phyloP scores from a whole-genome alignment of 2,113 vertebrate species.

The Ptilonorhynchus violaceus region DNA sequence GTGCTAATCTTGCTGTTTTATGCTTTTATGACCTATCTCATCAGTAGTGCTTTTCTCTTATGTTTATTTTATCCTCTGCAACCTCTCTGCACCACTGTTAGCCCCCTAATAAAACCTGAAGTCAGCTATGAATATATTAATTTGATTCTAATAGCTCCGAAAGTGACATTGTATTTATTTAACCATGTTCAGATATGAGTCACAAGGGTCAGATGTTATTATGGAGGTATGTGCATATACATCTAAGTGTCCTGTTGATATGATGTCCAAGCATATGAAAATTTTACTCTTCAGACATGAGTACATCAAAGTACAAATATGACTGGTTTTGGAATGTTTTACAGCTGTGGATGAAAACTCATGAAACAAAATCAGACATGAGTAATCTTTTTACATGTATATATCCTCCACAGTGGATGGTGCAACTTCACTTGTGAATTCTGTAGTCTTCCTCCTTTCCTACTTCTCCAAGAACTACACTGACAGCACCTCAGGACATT shows the following conservation, averaged over 20 bases:
- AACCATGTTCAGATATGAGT: not conserved
- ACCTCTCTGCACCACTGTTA: not conserved
- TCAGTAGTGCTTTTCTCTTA: not conserved
- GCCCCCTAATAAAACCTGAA: not conserved
- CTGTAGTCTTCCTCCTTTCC: not conserved
- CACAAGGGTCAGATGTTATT: not conserved
- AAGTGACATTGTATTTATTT: not conserved
- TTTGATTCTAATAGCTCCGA: not conserved
- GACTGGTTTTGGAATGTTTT: not conserved
- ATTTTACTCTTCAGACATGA: not conserved
- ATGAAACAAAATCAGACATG: not conserved
- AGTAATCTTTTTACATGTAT: not conserved
- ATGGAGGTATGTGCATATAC: not conserved
- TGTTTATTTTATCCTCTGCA: not conserved
- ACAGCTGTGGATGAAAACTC: not conserved
- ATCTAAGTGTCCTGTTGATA: not conserved
- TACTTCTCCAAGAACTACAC: not conserved
- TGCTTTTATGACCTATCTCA: not conserved
- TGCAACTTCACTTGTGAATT: not conserved
- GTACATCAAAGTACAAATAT: not conserved
- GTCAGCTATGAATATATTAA: not conserved
- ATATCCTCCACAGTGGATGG: not conserved
- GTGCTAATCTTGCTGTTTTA: not conserved
- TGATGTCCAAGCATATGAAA: not conserved
- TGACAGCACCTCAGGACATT: not conserved